A percentile compares a stretch with the other conserved stretches of the same genome.
Conservation (phyloP, 2,113 vertebrate species). For the Ptilonorhynchus violaceus region DNA sequence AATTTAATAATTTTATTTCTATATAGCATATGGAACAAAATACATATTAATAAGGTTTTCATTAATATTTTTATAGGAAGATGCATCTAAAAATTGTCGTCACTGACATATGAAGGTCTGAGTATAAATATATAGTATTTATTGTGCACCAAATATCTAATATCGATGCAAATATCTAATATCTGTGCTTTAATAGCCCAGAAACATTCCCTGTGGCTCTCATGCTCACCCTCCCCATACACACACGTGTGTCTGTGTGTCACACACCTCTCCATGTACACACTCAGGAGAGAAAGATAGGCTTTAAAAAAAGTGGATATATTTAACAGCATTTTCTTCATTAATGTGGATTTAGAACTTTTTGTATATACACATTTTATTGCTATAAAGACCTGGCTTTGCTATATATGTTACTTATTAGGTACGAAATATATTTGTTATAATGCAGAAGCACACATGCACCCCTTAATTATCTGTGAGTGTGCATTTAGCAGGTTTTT, state of each 20-base stretch:
- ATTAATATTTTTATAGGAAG: background rate
- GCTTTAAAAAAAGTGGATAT: background rate
- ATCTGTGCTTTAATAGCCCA: background rate
- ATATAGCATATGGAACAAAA: background rate
- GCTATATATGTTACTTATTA: no score
- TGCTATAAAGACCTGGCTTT: background rate
- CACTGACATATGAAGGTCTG: background rate
- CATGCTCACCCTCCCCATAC: background rate
- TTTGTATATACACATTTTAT: background rate
- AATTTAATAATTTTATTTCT: background rate
- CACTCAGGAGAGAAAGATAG: no score
- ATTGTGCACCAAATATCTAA: background rate
- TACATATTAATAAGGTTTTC: background rate
- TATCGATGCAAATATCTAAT: no score
- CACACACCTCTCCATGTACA: background rate
- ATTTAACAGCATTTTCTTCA: background rate
- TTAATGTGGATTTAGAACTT: background rate
- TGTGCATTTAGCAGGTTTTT: background rate
- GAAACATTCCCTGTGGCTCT: background rate
- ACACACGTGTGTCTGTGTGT: background rate
- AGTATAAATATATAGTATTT: background rate
- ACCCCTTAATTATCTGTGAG: no score
- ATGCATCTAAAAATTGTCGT: background rate
- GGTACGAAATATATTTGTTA: background rate
- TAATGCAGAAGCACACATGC: background rate